Percentiles rank a stretch among this genome's conserved stretches.
These are phyloP conservation scores for Chelmon rostratus DNA, from an alignment of 2,797 vertebrate species.

Conservation along the genomic window DNA sequence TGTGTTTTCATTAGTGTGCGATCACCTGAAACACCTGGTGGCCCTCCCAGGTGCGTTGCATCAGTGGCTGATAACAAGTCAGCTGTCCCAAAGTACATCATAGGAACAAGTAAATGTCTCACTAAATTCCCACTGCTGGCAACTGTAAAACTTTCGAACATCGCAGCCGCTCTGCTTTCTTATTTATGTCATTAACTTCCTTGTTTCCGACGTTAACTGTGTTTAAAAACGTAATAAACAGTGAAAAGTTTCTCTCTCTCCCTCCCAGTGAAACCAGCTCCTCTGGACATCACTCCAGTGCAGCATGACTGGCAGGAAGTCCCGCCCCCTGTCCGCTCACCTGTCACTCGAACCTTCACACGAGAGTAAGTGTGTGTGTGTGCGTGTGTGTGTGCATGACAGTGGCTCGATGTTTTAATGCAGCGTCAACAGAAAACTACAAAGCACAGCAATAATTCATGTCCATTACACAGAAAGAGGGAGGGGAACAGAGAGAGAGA, in stretches of 20 bases:
- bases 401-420: neutral
- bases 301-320: constrained; percentile 93
- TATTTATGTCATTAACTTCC: too few species aligned
- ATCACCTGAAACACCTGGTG: too few species aligned
- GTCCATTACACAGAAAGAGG: neutral
- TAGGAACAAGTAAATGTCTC: too few species aligned
- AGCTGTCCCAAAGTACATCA: too few species aligned
- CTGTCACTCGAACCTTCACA: constrained; percentile 93
- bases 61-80: too few species aligned
- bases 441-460: constrained; percentile 14
- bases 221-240: neutral
- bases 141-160: too few species aligned
- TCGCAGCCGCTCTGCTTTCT: too few species aligned
- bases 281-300: constrained; percentile 89
- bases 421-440: neutral
- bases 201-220: neutral
- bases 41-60: too few species aligned
- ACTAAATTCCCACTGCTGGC: too few species aligned
- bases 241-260: neutral
- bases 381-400: constrained; percentile 11
- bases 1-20: too few species aligned
- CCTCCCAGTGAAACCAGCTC: constrained; percentile 89
- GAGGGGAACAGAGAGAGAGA: neutral
- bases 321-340: constrained; percentile 91
- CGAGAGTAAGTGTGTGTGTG: constrained; percentile 74